Conservation (phyloP, 2,797 vertebrate species). For the Phalanger gymnotis region DNA sequence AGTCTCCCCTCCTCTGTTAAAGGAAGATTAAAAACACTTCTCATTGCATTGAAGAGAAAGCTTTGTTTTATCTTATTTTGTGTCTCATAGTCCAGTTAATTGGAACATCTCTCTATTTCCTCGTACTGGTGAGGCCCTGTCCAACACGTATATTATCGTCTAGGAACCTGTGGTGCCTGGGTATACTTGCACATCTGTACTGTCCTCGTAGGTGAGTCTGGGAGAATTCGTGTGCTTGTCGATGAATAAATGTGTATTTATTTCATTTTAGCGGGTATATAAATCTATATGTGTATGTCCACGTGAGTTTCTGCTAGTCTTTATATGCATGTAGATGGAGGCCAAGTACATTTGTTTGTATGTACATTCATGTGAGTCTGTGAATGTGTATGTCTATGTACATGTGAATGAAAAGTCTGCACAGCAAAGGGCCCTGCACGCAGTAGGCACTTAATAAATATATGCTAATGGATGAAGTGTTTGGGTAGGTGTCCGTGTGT, state of each 20-base stretch:
- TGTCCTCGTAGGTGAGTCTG: neutral
- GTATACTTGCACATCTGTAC: neutral
- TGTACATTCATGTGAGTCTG: neutral
- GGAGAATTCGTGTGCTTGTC: neutral
- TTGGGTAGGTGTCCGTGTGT: neutral
- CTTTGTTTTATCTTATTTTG: neutral
- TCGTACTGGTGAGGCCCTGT: neutral
- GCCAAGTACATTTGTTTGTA: neutral
- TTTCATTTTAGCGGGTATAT: neutral
- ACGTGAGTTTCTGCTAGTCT: neutral
- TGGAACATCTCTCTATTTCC: neutral
- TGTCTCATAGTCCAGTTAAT: neutral
- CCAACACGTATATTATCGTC: neutral
- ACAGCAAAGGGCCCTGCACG: neutral
- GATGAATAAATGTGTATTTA: neutral
- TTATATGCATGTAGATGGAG: neutral
- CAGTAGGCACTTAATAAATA: neutral
- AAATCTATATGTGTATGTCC: neutral
- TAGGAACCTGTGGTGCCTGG: neutral
- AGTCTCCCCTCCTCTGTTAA: neutral
- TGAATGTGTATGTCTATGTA: neutral
- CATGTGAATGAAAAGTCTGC: neutral
- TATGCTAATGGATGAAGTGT: neutral
- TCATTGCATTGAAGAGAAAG: neutral
- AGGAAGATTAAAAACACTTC: neutral